Percentiles rank a stretch among this genome's conserved stretches.
Evolutionary conservation across 2,113 vertebrate species (phyloP).

Genomic region (Xenus cinereus): DNA sequence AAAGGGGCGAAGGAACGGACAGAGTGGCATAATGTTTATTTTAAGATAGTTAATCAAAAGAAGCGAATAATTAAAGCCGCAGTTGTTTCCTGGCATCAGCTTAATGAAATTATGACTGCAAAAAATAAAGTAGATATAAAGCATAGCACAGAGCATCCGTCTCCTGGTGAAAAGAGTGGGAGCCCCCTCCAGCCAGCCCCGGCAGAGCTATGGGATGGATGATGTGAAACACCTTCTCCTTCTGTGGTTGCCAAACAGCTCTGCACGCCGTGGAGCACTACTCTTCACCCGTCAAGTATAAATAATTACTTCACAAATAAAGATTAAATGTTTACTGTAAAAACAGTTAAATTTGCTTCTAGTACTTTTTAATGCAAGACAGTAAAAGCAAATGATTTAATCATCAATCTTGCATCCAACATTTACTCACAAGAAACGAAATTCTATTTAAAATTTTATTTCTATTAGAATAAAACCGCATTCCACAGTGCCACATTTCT

Average conservation of each 20-base stretch:
- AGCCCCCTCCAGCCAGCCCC: not conserved
- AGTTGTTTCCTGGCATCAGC: not conserved
- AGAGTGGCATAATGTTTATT: slow-evolving; percentile 42
- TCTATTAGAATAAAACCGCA: slow-evolving; percentile 7
- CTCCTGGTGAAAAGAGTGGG: not conserved
- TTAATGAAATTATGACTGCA: not conserved
- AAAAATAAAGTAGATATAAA: not conserved
- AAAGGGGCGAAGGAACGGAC: not conserved
- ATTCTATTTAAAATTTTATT: slow-evolving; percentile 33
- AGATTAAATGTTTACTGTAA: slow-evolving; percentile 58
- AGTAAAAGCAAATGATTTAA: slow-evolving; percentile 53
- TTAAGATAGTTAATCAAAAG: slow-evolving; percentile 43
- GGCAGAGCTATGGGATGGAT: not conserved
- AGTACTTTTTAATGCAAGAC: slow-evolving; percentile 22
- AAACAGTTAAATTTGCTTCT: slow-evolving; percentile 54
- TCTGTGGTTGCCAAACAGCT: not conserved
- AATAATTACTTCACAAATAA: slow-evolving; percentile 33
- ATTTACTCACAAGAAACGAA: slow-evolving; percentile 2
- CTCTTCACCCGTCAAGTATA: not conserved
- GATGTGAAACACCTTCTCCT: not conserved
- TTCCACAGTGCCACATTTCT: not conserved
- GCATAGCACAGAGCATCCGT: not conserved
- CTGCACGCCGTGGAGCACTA: not conserved
- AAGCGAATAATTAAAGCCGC: slow-evolving; percentile 8
- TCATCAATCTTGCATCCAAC: slow-evolving; percentile 10